Evolutionary conservation across 2,113 vertebrate genomes (phyloP).

Genomic region (Sander lucioperca): DNA sequence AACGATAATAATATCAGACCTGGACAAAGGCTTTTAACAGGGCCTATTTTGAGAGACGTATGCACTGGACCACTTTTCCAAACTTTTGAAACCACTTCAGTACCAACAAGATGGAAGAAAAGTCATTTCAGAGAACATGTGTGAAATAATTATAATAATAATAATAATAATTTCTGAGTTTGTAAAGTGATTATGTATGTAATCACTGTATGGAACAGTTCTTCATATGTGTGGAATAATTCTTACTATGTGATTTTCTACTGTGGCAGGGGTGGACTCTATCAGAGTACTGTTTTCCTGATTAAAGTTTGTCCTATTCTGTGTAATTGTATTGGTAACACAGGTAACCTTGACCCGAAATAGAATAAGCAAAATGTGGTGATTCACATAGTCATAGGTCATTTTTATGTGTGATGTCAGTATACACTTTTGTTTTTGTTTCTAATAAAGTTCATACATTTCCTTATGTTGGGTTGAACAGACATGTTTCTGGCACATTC

Average conservation of each 20-base stretch:
- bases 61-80: conserved; percentile 62
- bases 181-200: neutral
- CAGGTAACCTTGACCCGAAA: neutral
- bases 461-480: neutral
- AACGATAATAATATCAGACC: conserved; percentile 11
- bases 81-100: conserved; percentile 20
- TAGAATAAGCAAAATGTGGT: neutral
- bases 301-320: neutral
- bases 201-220: neutral
- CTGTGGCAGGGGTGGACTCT: neutral
- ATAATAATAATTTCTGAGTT: neutral
- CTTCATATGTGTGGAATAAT: neutral
- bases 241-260: neutral
- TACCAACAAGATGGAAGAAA: neutral
- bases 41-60: neutral
- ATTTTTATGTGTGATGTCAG: neutral
- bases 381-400: neutral
- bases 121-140: conserved; percentile 1
- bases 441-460: neutral
- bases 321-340: conserved; percentile 2
- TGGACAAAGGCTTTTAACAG: conserved; percentile 35
- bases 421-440: neutral
- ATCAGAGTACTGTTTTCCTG: conserved; percentile 5
- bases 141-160: neutral
- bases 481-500: neutral